These are phyloP conservation scores for Merodon equestris DNA, from an alignment of 2,888 invertebrate species.

Conservation along the genomic window DNA sequence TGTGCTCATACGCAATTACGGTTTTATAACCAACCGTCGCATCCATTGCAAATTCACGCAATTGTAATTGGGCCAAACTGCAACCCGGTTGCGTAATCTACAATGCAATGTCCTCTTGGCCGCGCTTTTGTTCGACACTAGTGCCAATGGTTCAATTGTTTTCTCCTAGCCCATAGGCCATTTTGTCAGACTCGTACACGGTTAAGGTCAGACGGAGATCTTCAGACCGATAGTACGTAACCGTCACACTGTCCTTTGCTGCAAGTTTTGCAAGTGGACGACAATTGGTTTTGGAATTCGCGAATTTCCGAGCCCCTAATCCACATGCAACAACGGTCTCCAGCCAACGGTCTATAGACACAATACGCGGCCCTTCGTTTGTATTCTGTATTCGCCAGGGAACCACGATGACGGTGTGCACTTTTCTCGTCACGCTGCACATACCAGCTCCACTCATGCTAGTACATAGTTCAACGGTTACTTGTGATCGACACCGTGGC, in stretches of 20 bases:
- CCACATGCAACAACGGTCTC: no score
- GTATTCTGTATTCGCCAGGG: conserved; percentile 36
- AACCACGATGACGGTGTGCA: conserved; percentile 7
- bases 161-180: conserved; percentile 48
- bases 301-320: not conserved
- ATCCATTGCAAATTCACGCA: conserved; percentile 47
- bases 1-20: conserved; percentile 18
- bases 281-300: no score
- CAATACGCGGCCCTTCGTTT: conserved; percentile 13
- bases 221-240: not conserved
- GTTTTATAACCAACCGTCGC: conserved; percentile 8
- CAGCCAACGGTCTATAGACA: no score
- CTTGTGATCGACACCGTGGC: conserved; percentile 9
- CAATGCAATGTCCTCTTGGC: conserved; percentile 4
- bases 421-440: conserved; percentile 9
- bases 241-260: no score
- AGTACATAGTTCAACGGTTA: conserved; percentile 37
- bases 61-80: conserved; percentile 34
- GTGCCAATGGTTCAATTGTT: conserved; percentile 30
- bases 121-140: not conserved
- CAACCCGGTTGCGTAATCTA: conserved; percentile 49
- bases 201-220: conserved; percentile 44
- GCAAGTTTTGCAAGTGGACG: not conserved
- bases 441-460: conserved; percentile 22
- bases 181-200: conserved; percentile 3